A percentile compares a stretch with the other conserved stretches of the same genome.
phyloP scores from a whole-genome alignment of 2,888 invertebrate genomes.

The Brenthis hecate region DNA sequence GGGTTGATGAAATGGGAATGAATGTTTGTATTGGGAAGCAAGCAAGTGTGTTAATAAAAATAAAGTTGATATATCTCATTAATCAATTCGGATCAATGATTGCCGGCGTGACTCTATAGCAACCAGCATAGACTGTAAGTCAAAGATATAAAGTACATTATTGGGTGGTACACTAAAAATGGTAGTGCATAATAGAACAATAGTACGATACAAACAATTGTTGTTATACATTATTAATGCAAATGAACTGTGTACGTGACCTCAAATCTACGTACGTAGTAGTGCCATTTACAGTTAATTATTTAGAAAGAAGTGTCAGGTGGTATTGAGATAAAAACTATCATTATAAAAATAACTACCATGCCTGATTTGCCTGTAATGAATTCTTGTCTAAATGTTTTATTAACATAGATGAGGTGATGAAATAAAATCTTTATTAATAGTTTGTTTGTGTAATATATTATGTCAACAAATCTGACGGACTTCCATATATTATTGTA shows the following conservation, averaged over 20 bases:
- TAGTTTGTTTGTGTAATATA: too few relatives aligned
- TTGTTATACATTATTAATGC: slow-evolving; percentile 44
- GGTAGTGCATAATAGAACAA: slow-evolving; percentile 40
- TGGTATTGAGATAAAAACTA: slow-evolving; percentile 9
- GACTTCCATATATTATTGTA: too few relatives aligned
- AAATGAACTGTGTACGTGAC: slow-evolving; percentile 35
- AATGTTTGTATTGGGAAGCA: too few relatives aligned
- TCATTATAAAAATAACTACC: slow-evolving; percentile 3
- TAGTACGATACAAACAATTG: slow-evolving; percentile 45
- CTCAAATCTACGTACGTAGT: slow-evolving; percentile 29
- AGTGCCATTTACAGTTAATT: slow-evolving; percentile 26
- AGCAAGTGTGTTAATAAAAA: background rate
- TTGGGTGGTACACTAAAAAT: slow-evolving; percentile 22
- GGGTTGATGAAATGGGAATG: too few relatives aligned
- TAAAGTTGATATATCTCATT: slow-evolving; percentile 25
- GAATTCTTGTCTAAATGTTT: background rate
- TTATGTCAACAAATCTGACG: too few relatives aligned
- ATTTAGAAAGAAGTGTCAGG: slow-evolving; percentile 26
- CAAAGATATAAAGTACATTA: slow-evolving; percentile 18
- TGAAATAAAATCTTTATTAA: too few relatives aligned
- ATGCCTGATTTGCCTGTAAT: background rate
- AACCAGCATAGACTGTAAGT: slow-evolving; percentile 10
- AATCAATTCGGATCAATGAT: slow-evolving; percentile 33
- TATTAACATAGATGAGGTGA: background rate
- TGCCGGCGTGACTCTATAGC: background rate